Evolutionary conservation across 2,113 vertebrate genomes (phyloP), one percentile per base, ranked within the genome.

Genomic region (Conger conger): DNA sequence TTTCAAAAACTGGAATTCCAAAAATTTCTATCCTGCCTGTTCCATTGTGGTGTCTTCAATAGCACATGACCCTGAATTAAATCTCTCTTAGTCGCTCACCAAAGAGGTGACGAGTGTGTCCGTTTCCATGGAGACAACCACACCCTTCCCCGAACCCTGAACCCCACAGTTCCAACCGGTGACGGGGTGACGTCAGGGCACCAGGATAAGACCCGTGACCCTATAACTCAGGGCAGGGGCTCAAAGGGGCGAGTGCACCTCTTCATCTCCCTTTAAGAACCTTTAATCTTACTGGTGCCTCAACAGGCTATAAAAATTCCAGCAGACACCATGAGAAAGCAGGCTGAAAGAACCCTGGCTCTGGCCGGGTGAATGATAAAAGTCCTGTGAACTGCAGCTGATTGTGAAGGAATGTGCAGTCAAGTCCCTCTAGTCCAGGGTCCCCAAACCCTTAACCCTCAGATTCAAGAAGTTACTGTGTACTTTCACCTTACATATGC

Each of bases 271-370:
- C 37, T 68, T 68, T 76, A 79, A 82, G 20, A 57, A 81, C 35
- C 68, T 57, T 78, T 89, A 68, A 86, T 76, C 82, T 60, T 60
- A 80, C 40, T 63, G 68, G 68, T 82, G 60, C 83, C 60, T 79
- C 68, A 40, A 76, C 53, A 63, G 77, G 81, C 82, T 68, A 45
- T 82, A 80, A 85, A 83, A 79, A 76, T 83, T 36, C n/a, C 33
- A 83, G 76, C 81, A 85, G 79, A 88, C 68, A 86, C 73, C 85
- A 82, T 54, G 23, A 83, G 23, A 60, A 36, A 88, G 82, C 82
- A 85, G 84, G 73, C 30, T 35, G 42, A 38, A 23, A 82, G 15
- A 33, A 16, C 38, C 16, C n/a, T 79, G 86, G 17, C n/a, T 5
- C 45, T 84, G 73, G 11, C 15, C 42, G 81, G 27, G 40, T 85